Conservation (phyloP, 2,888 invertebrate genomes). For the Resseliella maxima region DNA sequence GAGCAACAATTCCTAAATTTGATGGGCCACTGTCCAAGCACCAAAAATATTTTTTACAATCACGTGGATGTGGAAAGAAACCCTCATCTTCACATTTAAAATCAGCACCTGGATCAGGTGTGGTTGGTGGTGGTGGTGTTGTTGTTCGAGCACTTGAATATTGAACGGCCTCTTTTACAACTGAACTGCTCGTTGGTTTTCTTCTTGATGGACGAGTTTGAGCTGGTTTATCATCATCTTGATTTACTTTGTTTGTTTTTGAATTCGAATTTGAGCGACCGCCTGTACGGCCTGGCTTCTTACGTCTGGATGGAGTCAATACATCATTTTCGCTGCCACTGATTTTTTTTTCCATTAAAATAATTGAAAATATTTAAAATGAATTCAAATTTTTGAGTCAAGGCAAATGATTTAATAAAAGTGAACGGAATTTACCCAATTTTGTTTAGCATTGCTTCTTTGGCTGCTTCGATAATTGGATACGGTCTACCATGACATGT, state of each 20-base stretch:
- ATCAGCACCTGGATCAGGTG: slow-evolving; percentile 88
- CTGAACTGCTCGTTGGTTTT: slow-evolving; percentile 64
- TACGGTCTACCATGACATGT: slow-evolving; percentile 86
- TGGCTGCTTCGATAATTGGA: slow-evolving; percentile 91
- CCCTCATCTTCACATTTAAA: slow-evolving; percentile 94
- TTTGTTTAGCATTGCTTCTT: slow-evolving; percentile 78
- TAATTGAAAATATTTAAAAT: slow-evolving; percentile 11
- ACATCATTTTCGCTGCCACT: slow-evolving; percentile 67
- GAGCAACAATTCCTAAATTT: slow-evolving; percentile 88
- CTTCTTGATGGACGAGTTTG: slow-evolving; percentile 60
- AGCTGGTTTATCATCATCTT: slow-evolving; percentile 58
- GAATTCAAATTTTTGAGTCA: not conserved
- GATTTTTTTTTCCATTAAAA: not conserved
- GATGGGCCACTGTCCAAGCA: slow-evolving; percentile 90
- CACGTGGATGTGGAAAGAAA: slow-evolving; percentile 89
- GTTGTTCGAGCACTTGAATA: slow-evolving; percentile 67
- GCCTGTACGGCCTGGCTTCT: slow-evolving; percentile 64
- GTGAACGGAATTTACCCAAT: slow-evolving; percentile 70
- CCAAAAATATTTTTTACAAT: slow-evolving; percentile 92
- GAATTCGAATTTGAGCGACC: slow-evolving; percentile 62
- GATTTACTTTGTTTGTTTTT: slow-evolving; percentile 62
- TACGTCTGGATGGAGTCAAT: slow-evolving; percentile 63
- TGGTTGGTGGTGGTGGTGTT: slow-evolving; percentile 78
- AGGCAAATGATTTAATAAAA: not conserved
- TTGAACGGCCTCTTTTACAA: slow-evolving; percentile 64